A percentile compares a stretch with the other conserved stretches of the same genome.
Conservation (phyloP, 2,113 vertebrate species). For the Glaucidium brasilianum region DNA sequence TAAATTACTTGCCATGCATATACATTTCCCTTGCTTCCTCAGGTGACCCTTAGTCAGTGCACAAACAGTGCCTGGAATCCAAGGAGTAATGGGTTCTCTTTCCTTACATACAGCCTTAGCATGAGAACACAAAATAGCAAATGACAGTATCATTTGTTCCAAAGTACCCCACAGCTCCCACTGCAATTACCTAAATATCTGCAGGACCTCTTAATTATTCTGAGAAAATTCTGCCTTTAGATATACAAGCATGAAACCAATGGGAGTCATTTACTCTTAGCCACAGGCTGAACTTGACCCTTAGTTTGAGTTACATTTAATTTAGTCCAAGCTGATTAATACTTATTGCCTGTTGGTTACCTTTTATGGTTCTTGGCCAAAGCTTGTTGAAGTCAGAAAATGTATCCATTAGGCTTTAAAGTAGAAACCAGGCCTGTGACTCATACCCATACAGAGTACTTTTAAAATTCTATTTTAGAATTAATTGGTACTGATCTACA, state of each 20-base stretch:
- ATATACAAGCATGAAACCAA: neutral
- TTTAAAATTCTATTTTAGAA: neutral
- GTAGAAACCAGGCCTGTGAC: neutral
- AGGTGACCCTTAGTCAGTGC: neutral
- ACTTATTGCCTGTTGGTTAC: neutral
- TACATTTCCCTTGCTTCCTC: neutral
- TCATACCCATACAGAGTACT: neutral
- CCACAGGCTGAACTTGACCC: conserved; percentile 13
- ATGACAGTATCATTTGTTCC: neutral
- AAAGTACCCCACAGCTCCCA: neutral
- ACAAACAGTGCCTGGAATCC: neutral
- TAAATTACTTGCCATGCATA: neutral
- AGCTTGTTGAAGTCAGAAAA: neutral
- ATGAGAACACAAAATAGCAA: neutral
- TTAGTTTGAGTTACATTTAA: neutral
- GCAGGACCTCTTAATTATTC: conserved; percentile 18
- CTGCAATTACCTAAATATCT: neutral
- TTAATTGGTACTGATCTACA: neutral
- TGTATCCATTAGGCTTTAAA: neutral
- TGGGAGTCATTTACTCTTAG: neutral
- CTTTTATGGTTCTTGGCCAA: neutral
- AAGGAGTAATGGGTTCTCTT: neutral
- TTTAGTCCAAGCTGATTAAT: conserved; percentile 2
- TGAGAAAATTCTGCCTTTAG: conserved; percentile 11
- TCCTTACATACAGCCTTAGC: neutral